Evolutionary conservation across 1,140 invertebrate species (phyloP), one percentile per base, ranked within the genome.

Genomic region (Aradophagus sp.): DNA sequence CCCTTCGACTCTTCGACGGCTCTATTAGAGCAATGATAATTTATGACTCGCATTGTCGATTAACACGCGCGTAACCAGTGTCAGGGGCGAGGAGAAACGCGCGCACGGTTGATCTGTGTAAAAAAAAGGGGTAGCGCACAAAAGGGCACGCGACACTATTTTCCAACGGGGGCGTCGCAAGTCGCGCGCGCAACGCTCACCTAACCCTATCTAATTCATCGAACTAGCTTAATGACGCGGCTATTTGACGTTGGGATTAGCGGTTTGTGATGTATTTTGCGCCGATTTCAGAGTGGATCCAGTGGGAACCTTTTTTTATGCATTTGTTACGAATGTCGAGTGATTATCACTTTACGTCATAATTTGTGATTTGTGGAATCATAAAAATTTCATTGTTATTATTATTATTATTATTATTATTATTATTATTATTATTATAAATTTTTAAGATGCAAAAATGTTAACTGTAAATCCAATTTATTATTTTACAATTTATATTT

Each of bases 21-120:
- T 86, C 82, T 82, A 84, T 86, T 85, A 84, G 82, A 83, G 80
- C 75, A 71, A 59, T 44, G 78, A 84, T 85, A 86, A 86, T 86
- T 86, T 86, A 86, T 85, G 79, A 79, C 78, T 78, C 38, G 75
- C 58, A 84, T 85, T 85, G 84, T 83, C 81, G 79, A 85, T 84
- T 85, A 85, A 80, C 82, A 77, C 81, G 80, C 80, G 77, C 78
- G 55, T 80, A 80, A 84, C 74, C 62, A 71, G 75, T 70, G 58
- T 59, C 66, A 55, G 68, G 63, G 62, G 59, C 17, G 14, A 52
- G 52, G 34, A 34, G 63, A 78, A 74, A 61, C 44, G 59, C 20
- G 52, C 47, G 32, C 39, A 45, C 47, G 48, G 14, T 10, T 32
- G 56, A 58, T 44, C 39, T 56, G 10, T n/a, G 27, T n/a, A 10